Base-by-base conservation (phyloP, 2,797 vertebrate species). In the Sebastes umbrosus region DNA sequence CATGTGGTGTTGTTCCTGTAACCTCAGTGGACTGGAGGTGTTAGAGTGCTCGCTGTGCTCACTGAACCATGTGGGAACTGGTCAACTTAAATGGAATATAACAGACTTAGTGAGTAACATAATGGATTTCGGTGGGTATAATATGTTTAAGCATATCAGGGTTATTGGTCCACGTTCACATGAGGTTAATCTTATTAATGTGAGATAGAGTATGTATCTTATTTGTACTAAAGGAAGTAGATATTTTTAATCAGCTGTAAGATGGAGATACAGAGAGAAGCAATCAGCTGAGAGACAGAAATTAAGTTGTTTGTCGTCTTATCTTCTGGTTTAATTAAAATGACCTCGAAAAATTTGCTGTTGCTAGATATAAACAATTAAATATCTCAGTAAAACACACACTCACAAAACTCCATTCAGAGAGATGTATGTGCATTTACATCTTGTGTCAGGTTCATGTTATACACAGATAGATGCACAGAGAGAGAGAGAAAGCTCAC, bases 271-370 rank as follows among this genome's bases (percentile, higher is more conserved):
- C 2, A 75, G 13, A 7, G 34, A 77, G 31, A 78, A 34, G 18
- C 54, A 78, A 75, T 68, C 31, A 66, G 34, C 29, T 22, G 10
- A 72, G 34, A 46, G 12, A 52, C 22, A 32, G 16, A 43, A 69
- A 71, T 63, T 9, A 57, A 25, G 22, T 27, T 39, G 59, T 20
- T 65, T 27, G 18, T 75, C 46, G 55, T 76, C 13, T 75, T 39
- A 52, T 79, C 65, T 24, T 66, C 39, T 64, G 22, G 20, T 75
- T 58, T 74, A 72, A 86, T 84, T 77, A 59, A 81, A 86, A 77
- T 78, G n/a, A 74, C 31, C 62, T 58, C n/a, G 16, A 16, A 5
- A 14, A 20, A 70, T 29, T 63, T n/a, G 12, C 32, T 65, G 9
- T 36, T 31, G 25, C 18, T 46, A 6, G 55, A 14, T 20, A 32